A percentile compares a stretch with the other conserved stretches of the same genome.
phyloP scores from a whole-genome alignment of 2,113 vertebrate species.

The Balaenoptera acutorostrata region DNA sequence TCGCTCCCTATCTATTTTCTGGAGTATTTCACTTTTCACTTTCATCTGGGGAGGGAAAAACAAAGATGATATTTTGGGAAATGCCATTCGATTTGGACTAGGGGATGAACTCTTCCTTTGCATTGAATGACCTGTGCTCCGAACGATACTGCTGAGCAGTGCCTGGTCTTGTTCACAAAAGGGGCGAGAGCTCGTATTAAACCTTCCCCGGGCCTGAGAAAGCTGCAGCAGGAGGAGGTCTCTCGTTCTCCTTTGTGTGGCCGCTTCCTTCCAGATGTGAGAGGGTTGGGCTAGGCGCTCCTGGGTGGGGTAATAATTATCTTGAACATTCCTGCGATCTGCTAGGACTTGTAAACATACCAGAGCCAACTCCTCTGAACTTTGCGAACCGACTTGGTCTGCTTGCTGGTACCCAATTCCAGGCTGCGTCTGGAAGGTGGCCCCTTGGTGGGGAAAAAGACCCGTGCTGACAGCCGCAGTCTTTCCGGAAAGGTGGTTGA shows the following conservation, averaged over 20 bases:
- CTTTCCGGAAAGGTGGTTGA: background rate
- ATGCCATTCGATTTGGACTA: background rate
- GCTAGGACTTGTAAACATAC: constrained; percentile 66
- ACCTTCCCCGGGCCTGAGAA: background rate
- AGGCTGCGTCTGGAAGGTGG: background rate
- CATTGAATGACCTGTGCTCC: background rate
- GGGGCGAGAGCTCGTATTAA: background rate
- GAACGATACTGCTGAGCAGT: background rate
- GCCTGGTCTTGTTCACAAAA: background rate
- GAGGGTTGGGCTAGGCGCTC: constrained; percentile 54
- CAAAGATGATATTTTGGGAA: background rate
- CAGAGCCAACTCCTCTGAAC: constrained; percentile 47
- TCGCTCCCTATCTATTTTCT: background rate
- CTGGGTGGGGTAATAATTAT: constrained; percentile 67
- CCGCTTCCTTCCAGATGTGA: constrained; percentile 66
- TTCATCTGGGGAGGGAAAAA: background rate
- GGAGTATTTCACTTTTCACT: background rate
- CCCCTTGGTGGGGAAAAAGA: background rate
- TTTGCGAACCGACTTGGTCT: constrained; percentile 10
- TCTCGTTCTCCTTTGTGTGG: constrained; percentile 61
- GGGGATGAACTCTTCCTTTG: background rate
- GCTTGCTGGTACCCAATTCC: background rate
- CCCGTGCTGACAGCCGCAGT: background rate
- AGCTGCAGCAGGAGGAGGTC: background rate
- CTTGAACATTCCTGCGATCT: constrained; percentile 67